Conservation (phyloP, 2,113 vertebrate species). For the Calyptomena viridis region DNA sequence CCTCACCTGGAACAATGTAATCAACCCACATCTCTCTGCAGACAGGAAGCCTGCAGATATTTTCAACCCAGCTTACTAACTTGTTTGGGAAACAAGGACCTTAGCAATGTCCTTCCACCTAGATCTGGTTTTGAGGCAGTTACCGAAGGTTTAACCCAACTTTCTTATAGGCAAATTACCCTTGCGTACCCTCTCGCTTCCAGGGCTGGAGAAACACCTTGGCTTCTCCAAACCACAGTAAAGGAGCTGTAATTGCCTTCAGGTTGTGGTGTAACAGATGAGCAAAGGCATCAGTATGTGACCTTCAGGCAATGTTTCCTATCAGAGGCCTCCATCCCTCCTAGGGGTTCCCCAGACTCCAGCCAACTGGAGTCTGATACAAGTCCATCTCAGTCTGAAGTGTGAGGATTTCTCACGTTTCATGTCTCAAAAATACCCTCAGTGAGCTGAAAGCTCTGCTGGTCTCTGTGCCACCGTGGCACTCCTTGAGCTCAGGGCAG, state of each 20-base stretch:
- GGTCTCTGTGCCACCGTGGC: slow-evolving; percentile 23
- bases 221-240: neutral
- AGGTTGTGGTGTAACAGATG: neutral
- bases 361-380: neutral
- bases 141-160: neutral
- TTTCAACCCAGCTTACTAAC: neutral
- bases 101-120: neutral
- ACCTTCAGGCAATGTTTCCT: neutral
- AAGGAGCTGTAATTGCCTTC: neutral
- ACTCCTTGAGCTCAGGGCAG: neutral
- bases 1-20: neutral
- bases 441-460: neutral
- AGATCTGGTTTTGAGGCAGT: neutral
- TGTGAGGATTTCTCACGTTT: neutral
- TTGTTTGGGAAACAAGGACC: slow-evolving; percentile 37
- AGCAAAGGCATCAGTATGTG: neutral
- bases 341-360: slow-evolving; percentile 6
- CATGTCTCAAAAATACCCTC: neutral
- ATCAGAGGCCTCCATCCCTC: neutral
- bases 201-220: neutral
- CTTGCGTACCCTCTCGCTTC: neutral
- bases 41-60: neutral
- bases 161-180: neutral
- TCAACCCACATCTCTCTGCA: neutral
- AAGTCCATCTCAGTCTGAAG: slow-evolving; percentile 10